A percentile compares a stretch with the other conserved stretches of the same genome.
phyloP scores from a whole-genome alignment of 2,797 vertebrate genomes.

The Myotis myotis region DNA sequence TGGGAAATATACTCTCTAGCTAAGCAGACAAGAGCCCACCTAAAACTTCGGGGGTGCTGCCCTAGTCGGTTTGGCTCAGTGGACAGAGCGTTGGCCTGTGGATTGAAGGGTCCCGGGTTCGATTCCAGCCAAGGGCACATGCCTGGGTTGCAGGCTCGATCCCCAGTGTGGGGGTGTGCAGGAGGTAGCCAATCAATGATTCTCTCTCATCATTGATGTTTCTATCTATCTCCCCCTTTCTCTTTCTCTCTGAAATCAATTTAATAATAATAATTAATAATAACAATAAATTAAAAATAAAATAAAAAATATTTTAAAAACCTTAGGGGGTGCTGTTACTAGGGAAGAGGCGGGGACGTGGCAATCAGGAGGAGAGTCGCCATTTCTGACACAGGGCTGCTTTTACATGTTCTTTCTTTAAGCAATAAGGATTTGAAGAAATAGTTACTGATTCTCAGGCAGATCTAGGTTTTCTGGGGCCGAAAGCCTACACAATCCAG shows the following conservation, averaged over 20 bases:
- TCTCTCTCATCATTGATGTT: too few relatives aligned
- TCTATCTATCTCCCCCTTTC: too few relatives aligned
- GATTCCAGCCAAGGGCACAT: too few relatives aligned
- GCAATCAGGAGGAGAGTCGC: neutral
- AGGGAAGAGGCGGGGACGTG: neutral
- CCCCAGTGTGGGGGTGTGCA: too few relatives aligned
- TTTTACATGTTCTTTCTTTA: neutral
- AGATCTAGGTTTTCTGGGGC: neutral
- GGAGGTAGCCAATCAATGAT: too few relatives aligned
- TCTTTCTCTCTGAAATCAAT: too few relatives aligned
- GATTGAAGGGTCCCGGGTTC: too few relatives aligned
- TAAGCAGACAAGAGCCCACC: neutral
- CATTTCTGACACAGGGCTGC: constrained; percentile 11
- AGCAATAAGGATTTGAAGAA: neutral
- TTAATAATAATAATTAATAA: too few relatives aligned
- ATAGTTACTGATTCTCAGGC: neutral
- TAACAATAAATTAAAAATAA: too few relatives aligned
- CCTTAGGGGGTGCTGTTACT: neutral
- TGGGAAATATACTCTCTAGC: neutral
- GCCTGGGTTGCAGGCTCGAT: too few relatives aligned
- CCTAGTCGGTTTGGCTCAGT: too few relatives aligned
- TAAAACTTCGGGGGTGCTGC: neutral
- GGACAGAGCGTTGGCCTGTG: too few relatives aligned
- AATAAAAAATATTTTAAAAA: neutral
- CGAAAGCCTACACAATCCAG: neutral